These are phyloP conservation scores for Mythimna impura DNA, from an alignment of 2,888 invertebrate species.

Conservation along the genomic window DNA sequence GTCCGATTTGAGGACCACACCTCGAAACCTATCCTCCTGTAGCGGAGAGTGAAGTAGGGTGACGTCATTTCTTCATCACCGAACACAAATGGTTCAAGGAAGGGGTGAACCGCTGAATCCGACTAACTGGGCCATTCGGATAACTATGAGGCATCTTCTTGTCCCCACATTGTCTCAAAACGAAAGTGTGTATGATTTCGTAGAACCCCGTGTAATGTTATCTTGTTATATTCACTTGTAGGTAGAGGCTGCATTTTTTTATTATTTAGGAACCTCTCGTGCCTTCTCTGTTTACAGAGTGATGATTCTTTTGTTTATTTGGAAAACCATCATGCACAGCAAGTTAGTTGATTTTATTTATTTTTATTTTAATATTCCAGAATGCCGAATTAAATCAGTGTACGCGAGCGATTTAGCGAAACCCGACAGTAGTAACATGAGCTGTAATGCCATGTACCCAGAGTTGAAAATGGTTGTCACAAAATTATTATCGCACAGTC, in stretches of 20 bases:
- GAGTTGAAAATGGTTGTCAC: conserved; percentile 88
- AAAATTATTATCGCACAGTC: conserved; percentile 83
- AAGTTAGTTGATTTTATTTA: conserved; percentile 56
- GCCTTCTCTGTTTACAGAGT: neutral
- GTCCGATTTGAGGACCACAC: too few species aligned
- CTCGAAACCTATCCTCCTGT: neutral
- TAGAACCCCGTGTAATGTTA: too few species aligned
- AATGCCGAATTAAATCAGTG: conserved; percentile 75
- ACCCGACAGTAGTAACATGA: conserved; percentile 67
- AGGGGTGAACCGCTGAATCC: too few species aligned
- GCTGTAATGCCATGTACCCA: conserved; percentile 77
- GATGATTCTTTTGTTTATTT: neutral
- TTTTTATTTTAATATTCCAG: conserved; percentile 78
- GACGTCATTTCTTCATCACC: neutral
- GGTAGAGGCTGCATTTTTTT: too few species aligned
- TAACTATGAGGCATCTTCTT: too few species aligned
- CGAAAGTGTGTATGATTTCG: too few species aligned
- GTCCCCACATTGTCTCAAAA: too few species aligned
- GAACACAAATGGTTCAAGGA: too few species aligned
- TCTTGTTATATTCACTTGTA: too few species aligned
- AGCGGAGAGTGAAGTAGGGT: neutral
- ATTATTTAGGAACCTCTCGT: too few species aligned
- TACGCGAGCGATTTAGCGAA: conserved; percentile 74
- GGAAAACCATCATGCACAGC: conserved; percentile 49
- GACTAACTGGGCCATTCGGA: too few species aligned